Evolutionary conservation across 2,797 vertebrate genomes (phyloP), one percentile per base, ranked within the genome.

Genomic region (Chelidonichthys spinosus): DNA sequence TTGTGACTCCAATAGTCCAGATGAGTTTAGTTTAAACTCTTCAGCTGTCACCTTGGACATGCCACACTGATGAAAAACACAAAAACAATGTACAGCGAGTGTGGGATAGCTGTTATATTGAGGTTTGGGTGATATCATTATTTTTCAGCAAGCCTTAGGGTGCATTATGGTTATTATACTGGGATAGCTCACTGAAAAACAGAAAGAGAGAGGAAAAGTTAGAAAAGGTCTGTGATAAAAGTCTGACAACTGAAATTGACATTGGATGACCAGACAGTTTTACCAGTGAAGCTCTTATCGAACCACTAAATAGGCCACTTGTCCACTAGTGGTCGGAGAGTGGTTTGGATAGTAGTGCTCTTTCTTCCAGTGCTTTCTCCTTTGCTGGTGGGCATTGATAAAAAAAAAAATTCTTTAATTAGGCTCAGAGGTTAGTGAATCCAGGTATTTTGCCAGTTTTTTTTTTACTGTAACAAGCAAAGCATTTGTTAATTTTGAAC

Each of bases 1-100:
- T 73, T 81, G 77, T 85, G 88, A 89, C 47, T 74, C 52, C 42
- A 72, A 79, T 72, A 33, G 49, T 25, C 15, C 35, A 18, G 35
- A 59, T 59, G 35, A 43, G 37, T 76, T 50, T 37, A 47, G 11
- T 64, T 65, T 46, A 75, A 74, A 68, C 6, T 35, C 7, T 36
- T 83, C 13, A 74, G 43, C 54, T 11, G 4, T 53, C 11, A 3
- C 49, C 43, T 50, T 46, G 71, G 18, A 40, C 42, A 65, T 42
- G 64, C 32, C 49, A 80, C 25, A 25, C 18, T 10, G 42, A 62
- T 56, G 25, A 52, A 49, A 50, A 63, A 42, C 49, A 59, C 40
- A 63, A 49, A 7, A 63, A 37, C 44, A 7, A 44, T 40, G 15
- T 49, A 36, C 2, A 18, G 18, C 52, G 35, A 36, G 53, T 46